These are phyloP conservation scores for Taeniopygia guttata DNA, from an alignment of 2,797 vertebrate genomes.

Conservation along the genomic window DNA sequence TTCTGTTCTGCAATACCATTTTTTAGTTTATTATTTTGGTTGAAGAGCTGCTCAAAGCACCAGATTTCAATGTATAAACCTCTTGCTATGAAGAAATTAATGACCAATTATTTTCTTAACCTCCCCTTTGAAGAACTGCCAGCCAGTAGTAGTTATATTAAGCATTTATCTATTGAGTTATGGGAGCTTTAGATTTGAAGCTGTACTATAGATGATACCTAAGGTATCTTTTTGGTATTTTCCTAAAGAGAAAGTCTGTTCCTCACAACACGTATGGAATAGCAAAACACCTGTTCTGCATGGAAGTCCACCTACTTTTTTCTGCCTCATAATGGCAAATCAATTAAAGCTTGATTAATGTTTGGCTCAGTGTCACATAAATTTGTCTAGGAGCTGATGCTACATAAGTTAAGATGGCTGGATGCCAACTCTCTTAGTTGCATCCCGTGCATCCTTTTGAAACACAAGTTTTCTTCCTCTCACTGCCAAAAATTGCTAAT, in stretches of 20 bases:
- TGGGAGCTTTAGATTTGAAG: background rate
- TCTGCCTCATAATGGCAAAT: background rate
- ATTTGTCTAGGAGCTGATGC: constrained; percentile 34
- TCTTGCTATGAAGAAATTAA: background rate
- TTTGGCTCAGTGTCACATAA: background rate
- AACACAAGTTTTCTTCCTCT: background rate
- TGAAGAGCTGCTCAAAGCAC: background rate
- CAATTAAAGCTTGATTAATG: constrained; percentile 42
- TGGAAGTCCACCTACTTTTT: background rate
- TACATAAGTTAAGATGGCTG: background rate
- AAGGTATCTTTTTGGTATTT: background rate
- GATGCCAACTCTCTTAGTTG: background rate
- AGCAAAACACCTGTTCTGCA: background rate
- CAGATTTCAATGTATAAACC: background rate
- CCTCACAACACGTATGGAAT: background rate
- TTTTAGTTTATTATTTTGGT: background rate
- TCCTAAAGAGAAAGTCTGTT: background rate
- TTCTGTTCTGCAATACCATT: background rate
- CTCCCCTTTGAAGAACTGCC: background rate
- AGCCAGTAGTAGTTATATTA: background rate
- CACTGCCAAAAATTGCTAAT: background rate
- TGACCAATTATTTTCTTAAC: background rate
- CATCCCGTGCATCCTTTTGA: background rate
- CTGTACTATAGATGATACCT: background rate
- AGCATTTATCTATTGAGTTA: background rate